Conservation (phyloP, 64 coral and sea anemone species). For the Catalaphyllia jardinei region DNA sequence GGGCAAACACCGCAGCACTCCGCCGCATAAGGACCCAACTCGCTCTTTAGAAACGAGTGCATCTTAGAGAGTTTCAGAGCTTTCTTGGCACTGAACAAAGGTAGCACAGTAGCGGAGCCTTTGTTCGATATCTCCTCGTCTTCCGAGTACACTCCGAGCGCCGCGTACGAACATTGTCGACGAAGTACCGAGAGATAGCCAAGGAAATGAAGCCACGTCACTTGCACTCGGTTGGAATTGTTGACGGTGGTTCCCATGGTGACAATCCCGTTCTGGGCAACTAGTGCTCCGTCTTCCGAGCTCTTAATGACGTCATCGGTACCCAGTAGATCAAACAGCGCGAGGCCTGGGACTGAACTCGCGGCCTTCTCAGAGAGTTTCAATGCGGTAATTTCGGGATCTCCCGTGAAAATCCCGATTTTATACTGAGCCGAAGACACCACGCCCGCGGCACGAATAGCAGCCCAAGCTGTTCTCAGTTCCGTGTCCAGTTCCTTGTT, state of each 20-base stretch:
- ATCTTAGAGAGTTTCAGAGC: constrained; percentile 73
- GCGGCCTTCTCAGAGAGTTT: constrained; percentile 71
- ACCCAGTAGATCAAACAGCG: constrained; percentile 88
- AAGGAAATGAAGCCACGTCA: constrained; percentile 92
- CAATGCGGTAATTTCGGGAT: constrained; percentile 76
- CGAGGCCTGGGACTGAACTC: constrained; percentile 57
- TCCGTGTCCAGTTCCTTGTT: constrained; percentile 83
- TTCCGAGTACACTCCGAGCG: constrained; percentile 64
- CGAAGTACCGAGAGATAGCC: constrained; percentile 74
- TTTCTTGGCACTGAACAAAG: constrained; percentile 71
- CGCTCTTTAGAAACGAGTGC: constrained; percentile 72
- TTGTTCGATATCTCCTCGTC: constrained; percentile 3
- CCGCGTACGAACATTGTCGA: constrained; percentile 86
- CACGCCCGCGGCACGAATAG: constrained; percentile 78
- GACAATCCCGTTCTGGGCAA: constrained; percentile 74
- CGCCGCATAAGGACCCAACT: constrained; percentile 69
- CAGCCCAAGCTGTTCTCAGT: constrained; percentile 64
- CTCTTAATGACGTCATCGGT: constrained; percentile 68
- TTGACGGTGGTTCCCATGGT: constrained; percentile 77
- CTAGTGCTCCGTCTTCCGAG: constrained; percentile 26
- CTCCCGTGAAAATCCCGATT: constrained; percentile 74
- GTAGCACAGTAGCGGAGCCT: constrained; percentile 10
- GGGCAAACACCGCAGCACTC: constrained; percentile 83
- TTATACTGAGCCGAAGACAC: constrained; percentile 68
- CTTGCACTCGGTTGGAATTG: constrained; percentile 71